Percentiles rank a stretch among this genome's conserved stretches.
phyloP scores from a whole-genome alignment of 2,113 vertebrate genomes.

The Eurystomus gularis region DNA sequence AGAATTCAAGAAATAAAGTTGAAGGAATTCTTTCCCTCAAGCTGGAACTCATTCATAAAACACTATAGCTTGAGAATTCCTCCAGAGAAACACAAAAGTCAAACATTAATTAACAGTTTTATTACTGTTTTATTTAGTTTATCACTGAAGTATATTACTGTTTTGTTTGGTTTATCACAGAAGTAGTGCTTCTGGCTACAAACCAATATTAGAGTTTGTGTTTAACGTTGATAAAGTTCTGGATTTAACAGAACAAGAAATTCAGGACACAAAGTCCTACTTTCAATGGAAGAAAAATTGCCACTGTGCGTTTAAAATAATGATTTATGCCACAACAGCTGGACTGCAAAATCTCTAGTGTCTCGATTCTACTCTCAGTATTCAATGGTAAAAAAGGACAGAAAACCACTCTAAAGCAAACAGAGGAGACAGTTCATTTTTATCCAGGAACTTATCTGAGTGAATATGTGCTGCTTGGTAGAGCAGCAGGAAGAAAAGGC shows the following conservation, averaged over 20 bases:
- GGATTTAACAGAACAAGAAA: slow-evolving; percentile 54
- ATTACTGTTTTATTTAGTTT: slow-evolving; percentile 16
- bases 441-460: neutral
- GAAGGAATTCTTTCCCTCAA: neutral
- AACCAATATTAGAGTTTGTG: neutral
- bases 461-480: neutral
- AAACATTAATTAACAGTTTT: slow-evolving; percentile 28
- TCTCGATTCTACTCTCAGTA: slow-evolving; percentile 37
- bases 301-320: slow-evolving; percentile 57
- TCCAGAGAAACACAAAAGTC: neutral
- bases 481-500: neutral
- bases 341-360: slow-evolving; percentile 14
- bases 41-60: slow-evolving; percentile 18
- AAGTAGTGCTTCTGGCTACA: slow-evolving; percentile 2
- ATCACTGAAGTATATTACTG: neutral
- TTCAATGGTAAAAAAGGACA: slow-evolving; percentile 5
- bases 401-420: slow-evolving; percentile 26
- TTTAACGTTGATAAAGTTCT: neutral
- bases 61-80: neutral
- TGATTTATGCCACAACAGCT: slow-evolving; percentile 58
- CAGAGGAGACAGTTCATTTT: slow-evolving; percentile 37
- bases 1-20: neutral
- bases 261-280: neutral
- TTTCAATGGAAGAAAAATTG: slow-evolving; percentile 43
- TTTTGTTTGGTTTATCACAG: neutral